Evolutionary conservation across 2,113 vertebrate species (phyloP), one percentile per base, ranked within the genome.

Genomic region (Albula glossodonta): DNA sequence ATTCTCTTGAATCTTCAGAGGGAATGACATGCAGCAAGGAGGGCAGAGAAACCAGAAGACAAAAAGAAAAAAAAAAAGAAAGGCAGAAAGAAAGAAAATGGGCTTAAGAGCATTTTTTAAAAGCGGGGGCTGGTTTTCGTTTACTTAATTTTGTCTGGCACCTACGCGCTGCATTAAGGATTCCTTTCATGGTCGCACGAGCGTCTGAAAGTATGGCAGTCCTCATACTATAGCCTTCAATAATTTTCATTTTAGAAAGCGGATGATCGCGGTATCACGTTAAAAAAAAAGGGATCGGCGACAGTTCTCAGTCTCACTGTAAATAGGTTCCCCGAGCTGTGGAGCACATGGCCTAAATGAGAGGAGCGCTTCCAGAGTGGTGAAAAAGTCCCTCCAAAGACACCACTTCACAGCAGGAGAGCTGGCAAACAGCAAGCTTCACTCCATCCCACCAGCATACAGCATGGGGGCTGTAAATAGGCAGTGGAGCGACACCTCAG

Each of bases 371-470:
- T 74, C 25, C 10, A 74, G 22, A 22, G 25, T 9, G 9, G 66
- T 7, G 66, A 74, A 31, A 74, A 74, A 22, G n/a, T 10, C 8
- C 66, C n/a, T 74, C 66, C n/a, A 74, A 74, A 74, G 12, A 31
- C 66, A 74, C 4, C 66, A 74, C n/a, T 31, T 74, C 66, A 25
- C 66, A 31, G 66, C 66, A 19, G 22, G n/a, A 31, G n/a, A 7
- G 4, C 63, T 70, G 63, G 60, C 52, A 85, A 51, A 63, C 41
- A 77, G 60, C 52, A 78, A 66, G 81, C 41, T 87, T 86, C 87
- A 80, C 89, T 90, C 86, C 89, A 85, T 85, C 88, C 88, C 83
- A 86, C 83, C 90, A 90, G 90, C 89, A 90, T 78, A 15, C 87
- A 90, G 86, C 53, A 53, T 12, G 12, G 53, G 6, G 53, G 12